phyloP scores from a whole-genome alignment of 2,113 vertebrate genomes.

The Tor tambroides region DNA sequence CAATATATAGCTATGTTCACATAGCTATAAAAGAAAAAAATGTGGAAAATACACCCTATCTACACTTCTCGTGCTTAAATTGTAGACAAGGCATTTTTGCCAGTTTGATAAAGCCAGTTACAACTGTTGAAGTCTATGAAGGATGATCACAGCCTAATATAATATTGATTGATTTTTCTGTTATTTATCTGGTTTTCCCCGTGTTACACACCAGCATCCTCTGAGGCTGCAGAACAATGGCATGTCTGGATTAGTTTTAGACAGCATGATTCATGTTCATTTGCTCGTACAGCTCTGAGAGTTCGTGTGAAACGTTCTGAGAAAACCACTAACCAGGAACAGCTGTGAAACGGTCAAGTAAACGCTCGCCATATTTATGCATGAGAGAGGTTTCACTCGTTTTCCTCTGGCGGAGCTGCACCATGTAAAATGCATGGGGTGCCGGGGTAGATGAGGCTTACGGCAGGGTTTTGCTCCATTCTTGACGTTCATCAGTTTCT shows the following conservation, averaged over 20 bases:
- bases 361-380: constrained; percentile 48
- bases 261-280: constrained; percentile 44
- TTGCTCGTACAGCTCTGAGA: constrained; percentile 44
- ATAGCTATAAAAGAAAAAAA: no score
- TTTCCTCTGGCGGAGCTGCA: constrained; percentile 35
- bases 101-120: not conserved
- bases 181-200: not conserved
- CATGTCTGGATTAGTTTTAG: constrained; percentile 21
- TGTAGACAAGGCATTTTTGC: not conserved
- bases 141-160: not conserved
- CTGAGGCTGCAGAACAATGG: constrained; percentile 19
- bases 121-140: not conserved
- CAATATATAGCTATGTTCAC: no score
- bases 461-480: constrained; percentile 21
- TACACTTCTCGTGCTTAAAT: not conserved
- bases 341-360: constrained; percentile 39
- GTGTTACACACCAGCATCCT: constrained; percentile 17
- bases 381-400: constrained; percentile 42
- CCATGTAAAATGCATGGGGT: constrained; percentile 46
- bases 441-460: constrained; percentile 14
- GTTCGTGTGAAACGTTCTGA: constrained; percentile 41
- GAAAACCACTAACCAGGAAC: constrained; percentile 54
- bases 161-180: not conserved
- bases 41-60: no score
- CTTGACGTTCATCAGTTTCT: constrained; percentile 36